Base-by-base conservation (phyloP, 2,797 vertebrate species). In the Adelosebastes latens region DNA sequence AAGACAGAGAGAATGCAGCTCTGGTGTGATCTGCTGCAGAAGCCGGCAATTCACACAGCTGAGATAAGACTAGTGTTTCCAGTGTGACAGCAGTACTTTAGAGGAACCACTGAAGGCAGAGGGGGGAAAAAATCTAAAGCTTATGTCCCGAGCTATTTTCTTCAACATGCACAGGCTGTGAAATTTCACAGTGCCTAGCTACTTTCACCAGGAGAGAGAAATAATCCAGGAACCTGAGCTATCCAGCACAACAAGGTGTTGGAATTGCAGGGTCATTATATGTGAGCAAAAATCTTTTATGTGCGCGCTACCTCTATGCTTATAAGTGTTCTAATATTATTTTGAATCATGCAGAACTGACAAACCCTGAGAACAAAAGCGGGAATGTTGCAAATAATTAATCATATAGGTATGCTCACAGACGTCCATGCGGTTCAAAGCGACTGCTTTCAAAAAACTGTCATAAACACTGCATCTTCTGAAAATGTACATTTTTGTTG, bases 11-110 rank as follows among this genome's bases (percentile, higher is more conserved):
- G 81, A 81, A 79, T 67, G 61, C 69, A 80, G 81, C 77, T 87
- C 46, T 49, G 74, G 72, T 80, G 69, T 71, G 83, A 91, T 84
- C 89, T 79, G 84, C 87, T 80, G 77, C 68, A 89, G 89, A 90
- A 87, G 81, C 73, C 24, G 68, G 80, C 72, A 75, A 89, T 92
- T 84, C 82, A 89, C 83, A 88, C 72, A 52, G 82, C 71, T 63
- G 85, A 68, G 85, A 93, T 92, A 89, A 93, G 88, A 82, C 82
- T 56, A 58, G 81, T 72, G 75, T 84, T 92, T 89, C 69, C 80
- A 84, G 72, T 56, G 84, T 85, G 90, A 92, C 88, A 87, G 79
- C 79, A 68, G 64, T 72, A 92, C 82, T 88, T 93, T 87, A 73
- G 76, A 63, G 79, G 42, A 77, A 77, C 31, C 81, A 91, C 77